These are phyloP conservation scores for Phortica variegata DNA, from an alignment of 1,140 invertebrate species.

Conservation along the genomic window DNA sequence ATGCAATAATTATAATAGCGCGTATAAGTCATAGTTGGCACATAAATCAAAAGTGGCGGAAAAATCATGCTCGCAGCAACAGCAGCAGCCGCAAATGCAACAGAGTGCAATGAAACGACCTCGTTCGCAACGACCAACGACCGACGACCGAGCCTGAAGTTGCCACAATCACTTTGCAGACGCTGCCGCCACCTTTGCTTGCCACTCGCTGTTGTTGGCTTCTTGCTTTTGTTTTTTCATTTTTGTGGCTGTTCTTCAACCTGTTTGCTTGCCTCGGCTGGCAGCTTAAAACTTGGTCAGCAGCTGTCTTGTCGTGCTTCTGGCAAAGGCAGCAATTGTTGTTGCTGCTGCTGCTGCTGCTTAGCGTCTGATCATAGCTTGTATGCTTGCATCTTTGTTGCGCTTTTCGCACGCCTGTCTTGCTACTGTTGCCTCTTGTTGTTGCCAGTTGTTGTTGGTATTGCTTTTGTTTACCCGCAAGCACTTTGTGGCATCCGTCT, in stretches of 20 bases:
- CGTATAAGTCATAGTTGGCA: slow-evolving; percentile 41
- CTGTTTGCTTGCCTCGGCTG: slow-evolving; percentile 21
- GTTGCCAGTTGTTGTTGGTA: background rate
- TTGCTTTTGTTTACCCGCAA: background rate
- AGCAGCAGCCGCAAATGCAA: slow-evolving; percentile 21
- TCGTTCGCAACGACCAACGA: slow-evolving; percentile 44
- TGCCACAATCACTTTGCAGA: background rate
- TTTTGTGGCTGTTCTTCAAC: slow-evolving; percentile 7
- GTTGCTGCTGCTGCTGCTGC: too few relatives aligned
- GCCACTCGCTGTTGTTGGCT: background rate
- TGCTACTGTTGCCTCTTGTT: slow-evolving; percentile 7
- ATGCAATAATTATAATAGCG: slow-evolving; percentile 46
- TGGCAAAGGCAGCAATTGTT: too few relatives aligned
- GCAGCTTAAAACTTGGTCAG: too few relatives aligned
- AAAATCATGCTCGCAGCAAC: slow-evolving; percentile 35
- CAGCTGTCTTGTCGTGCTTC: slow-evolving; percentile 14
- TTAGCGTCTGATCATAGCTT: too few relatives aligned
- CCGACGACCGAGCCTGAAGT: too few relatives aligned
- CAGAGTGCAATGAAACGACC: too few relatives aligned
- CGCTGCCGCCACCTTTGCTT: background rate
- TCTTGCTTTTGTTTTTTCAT: background rate
- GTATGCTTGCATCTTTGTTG: slow-evolving; percentile 19
- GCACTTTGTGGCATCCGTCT: slow-evolving; percentile 21
- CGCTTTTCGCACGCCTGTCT: slow-evolving; percentile 31
- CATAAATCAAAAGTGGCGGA: slow-evolving; percentile 46